These are phyloP conservation scores for Chaenogobius annularis DNA, from an alignment of 2,113 vertebrate genomes.

Conservation along the genomic window DNA sequence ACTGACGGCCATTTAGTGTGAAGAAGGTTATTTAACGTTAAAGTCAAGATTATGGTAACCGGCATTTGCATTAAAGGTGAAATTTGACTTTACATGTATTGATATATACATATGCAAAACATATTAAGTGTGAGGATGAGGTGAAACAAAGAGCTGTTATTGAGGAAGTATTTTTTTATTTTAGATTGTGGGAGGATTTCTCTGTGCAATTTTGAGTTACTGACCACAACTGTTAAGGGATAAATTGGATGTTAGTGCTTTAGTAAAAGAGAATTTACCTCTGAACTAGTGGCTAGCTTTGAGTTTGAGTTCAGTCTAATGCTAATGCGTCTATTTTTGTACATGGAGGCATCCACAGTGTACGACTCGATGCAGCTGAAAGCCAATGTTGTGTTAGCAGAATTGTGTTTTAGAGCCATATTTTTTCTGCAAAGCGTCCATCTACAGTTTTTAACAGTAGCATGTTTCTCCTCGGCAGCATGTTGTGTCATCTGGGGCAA, in stretches of 20 bases:
- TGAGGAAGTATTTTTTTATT: no score
- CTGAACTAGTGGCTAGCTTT: neutral
- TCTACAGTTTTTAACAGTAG: neutral
- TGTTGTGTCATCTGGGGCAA: constrained; percentile 12
- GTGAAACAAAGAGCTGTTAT: neutral
- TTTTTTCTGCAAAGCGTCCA: neutral
- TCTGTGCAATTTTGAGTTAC: neutral
- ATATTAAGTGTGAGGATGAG: neutral
- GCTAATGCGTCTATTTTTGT: no score
- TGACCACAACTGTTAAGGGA: neutral
- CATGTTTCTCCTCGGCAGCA: constrained; percentile 11
- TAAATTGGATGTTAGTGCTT: neutral
- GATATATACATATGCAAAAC: no score
- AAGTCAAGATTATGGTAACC: constrained; percentile 1
- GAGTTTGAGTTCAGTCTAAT: neutral
- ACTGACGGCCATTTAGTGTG: constrained; percentile 23
- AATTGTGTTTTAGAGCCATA: neutral
- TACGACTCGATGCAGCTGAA: neutral
- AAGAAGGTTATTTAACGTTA: neutral
- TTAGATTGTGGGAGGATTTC: no score
- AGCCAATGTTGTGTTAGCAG: neutral
- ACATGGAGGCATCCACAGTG: neutral
- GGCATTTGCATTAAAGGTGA: neutral
- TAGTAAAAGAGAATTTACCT: neutral
- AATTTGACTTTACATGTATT: neutral